phyloP scores from a whole-genome alignment of 1,140 invertebrate genomes.

The Drosophila micromelanica region DNA sequence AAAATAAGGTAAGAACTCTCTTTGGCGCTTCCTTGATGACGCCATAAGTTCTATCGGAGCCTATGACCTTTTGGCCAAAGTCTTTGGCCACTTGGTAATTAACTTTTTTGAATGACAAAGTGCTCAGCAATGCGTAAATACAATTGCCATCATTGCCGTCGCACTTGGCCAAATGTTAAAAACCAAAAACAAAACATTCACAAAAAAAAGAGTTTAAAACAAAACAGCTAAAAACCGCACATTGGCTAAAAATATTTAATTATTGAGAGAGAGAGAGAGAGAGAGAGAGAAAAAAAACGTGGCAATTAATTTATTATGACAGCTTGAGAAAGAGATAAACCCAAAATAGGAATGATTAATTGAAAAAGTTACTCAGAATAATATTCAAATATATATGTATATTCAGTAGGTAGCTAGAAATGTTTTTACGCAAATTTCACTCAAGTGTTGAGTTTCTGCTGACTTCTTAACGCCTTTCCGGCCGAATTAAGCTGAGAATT shows the following conservation, averaged over 20 bases:
- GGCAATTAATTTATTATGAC: conserved; percentile 50
- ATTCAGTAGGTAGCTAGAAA: neutral
- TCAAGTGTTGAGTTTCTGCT: neutral
- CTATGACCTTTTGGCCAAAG: conserved; percentile 64
- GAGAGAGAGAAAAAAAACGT: neutral
- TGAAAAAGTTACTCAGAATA: conserved; percentile 26
- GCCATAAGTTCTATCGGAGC: conserved; percentile 41
- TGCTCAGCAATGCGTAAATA: conserved; percentile 83
- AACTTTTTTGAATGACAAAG: conserved; percentile 72
- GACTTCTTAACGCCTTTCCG: conserved; percentile 38
- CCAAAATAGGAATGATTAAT: conserved; percentile 56
- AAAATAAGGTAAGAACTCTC: neutral
- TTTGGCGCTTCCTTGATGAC: conserved; percentile 62
- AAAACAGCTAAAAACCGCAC: conserved; percentile 17
- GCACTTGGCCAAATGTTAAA: conserved; percentile 48
- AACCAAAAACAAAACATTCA: conserved; percentile 24
- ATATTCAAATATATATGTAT: conserved; percentile 26
- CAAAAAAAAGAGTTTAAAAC: conserved; percentile 24
- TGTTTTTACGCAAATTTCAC: conserved; percentile 24
- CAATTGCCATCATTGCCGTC: conserved; percentile 60
- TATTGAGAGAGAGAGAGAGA: conserved; percentile 12
- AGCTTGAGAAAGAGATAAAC: conserved; percentile 39
- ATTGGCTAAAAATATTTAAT: conserved; percentile 39
- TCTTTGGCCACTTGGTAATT: conserved; percentile 43
- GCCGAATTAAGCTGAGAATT: conserved; percentile 51